Conservation (phyloP, 2,797 vertebrate species). For the Eptatretus atami region DNA sequence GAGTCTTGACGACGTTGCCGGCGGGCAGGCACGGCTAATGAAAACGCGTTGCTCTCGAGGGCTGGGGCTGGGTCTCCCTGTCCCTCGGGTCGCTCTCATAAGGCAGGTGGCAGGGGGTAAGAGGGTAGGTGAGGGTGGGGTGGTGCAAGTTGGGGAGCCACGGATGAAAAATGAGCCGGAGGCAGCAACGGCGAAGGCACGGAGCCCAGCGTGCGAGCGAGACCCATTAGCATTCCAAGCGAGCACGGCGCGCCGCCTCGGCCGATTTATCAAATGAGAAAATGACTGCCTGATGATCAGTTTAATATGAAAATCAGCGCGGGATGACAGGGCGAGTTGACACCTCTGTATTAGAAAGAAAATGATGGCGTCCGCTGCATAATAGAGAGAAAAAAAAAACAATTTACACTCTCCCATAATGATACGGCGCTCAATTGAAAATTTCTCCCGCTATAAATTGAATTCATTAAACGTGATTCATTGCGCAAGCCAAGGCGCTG, state of each 20-base stretch:
- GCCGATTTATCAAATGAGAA: slow-evolving; percentile 99
- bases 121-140: slow-evolving; percentile 14
- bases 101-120: background rate
- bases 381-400: slow-evolving; percentile 99
- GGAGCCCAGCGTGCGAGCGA: slow-evolving; percentile 16
- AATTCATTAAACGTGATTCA: slow-evolving; percentile 99
- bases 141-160: slow-evolving; percentile 99
- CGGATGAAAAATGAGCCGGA: slow-evolving; percentile 98
- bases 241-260: slow-evolving; percentile 85
- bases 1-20: slow-evolving; percentile 20
- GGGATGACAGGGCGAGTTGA: slow-evolving; percentile 99
- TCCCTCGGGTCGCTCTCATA: no score
- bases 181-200: slow-evolving; percentile 99
- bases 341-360: slow-evolving; percentile 99
- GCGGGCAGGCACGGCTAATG: slow-evolving; percentile 6
- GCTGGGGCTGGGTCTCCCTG: no score
- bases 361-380: slow-evolving; percentile 99
- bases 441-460: slow-evolving; percentile 99
- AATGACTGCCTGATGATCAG: slow-evolving; percentile 99
- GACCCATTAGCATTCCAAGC: slow-evolving; percentile 83
- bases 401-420: slow-evolving; percentile 99
- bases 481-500: slow-evolving; percentile 19
- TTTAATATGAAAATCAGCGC: slow-evolving; percentile 99
- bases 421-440: slow-evolving; percentile 99
- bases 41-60: no score